Evolutionary conservation across 2,888 invertebrate species (phyloP), one percentile per base, ranked within the genome.

Genomic region (Meandrusa payeni): DNA sequence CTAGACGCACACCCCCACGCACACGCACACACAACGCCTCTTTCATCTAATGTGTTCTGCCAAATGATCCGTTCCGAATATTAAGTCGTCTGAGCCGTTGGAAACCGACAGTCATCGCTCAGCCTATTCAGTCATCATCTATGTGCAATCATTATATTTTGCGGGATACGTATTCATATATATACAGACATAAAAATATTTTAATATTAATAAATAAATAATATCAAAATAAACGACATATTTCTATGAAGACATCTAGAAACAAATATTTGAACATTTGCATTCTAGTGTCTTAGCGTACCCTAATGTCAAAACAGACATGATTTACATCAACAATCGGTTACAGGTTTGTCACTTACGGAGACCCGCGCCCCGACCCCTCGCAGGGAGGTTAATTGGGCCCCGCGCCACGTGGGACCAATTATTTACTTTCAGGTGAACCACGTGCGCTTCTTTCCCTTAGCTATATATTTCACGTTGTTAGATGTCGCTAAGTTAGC

Each of bases 41-140:
- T 57, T 50, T 52, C 62, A 63, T 76, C 77, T 78, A 79, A 78
- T 76, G 81, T 80, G 81, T 79, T 71, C 76, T 77, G 79, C 77
- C 83, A 82, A 85, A 85, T 85, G 82, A 83, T 75, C 82, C 77
- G 72, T 61, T 56, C 50, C 64, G 75, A 77, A 80, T 79, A 81
- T 58, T 56, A 61, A 59, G 55, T 40, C 58, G 56, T 63, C 62
- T 59, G 58, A 55, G 46, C 55, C 59, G 52, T 55, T 52, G 42
- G 55, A 62, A 67, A 61, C 52, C 54, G 60, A 62, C 58, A 60
- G 61, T 68, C 65, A 67, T 64, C 51, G 41, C 36, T 34, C 32
- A 31, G 34, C 32, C 34, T 34, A 29, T 28, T 26, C 23, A 26
- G 17, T 40, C 42, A 41, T 38, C 46, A 22, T 42, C 27, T 7